These are phyloP conservation scores for Eira barbara DNA, from an alignment of 2,113 vertebrate genomes.

Conservation along the genomic window DNA sequence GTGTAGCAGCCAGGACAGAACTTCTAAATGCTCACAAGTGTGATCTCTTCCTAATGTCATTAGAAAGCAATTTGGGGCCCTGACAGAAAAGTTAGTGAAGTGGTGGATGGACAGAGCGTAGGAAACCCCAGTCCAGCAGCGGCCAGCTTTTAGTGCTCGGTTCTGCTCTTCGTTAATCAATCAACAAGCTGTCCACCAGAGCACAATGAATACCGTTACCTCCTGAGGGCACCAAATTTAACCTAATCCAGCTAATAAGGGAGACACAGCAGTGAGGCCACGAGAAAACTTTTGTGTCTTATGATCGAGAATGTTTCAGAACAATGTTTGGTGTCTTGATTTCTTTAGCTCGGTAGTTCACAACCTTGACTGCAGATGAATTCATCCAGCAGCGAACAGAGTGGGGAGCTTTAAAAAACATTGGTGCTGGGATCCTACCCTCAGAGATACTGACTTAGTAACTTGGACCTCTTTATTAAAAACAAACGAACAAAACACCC, in stretches of 20 bases:
- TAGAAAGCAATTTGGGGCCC: background rate
- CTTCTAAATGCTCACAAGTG: background rate
- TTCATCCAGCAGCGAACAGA: background rate
- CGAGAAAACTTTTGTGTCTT: background rate
- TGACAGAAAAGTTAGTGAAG: background rate
- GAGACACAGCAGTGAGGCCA: background rate
- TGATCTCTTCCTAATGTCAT: background rate
- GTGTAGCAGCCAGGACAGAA: background rate
- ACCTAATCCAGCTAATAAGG: background rate
- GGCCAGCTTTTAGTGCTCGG: background rate
- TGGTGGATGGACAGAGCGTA: background rate
- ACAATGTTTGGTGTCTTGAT: background rate
- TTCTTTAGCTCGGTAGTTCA: background rate
- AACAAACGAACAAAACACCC: background rate
- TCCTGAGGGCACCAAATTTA: background rate
- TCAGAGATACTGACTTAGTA: background rate
- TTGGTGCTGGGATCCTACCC: background rate
- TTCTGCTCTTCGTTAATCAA: background rate
- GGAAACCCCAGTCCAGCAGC: background rate
- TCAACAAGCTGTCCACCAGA: background rate
- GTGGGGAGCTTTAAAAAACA: background rate
- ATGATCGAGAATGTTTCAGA: background rate
- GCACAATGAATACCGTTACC: background rate
- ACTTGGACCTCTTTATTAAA: background rate
- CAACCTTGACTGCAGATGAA: background rate